phyloP scores from a whole-genome alignment of 2,888 invertebrate genomes.

The Osedax frankpressi region DNA sequence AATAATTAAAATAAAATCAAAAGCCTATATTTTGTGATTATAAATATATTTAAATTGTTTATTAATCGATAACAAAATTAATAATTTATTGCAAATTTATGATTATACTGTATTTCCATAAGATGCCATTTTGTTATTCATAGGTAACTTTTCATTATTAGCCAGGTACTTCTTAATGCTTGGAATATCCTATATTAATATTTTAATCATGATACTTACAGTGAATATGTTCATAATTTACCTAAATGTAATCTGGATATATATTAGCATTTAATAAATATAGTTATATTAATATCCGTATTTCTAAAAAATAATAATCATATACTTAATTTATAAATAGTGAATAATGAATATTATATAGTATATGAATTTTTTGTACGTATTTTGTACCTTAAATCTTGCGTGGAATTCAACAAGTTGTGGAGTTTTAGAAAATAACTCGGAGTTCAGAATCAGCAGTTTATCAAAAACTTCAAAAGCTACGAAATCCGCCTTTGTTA shows the following conservation, averaged over 20 bases:
- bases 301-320: neutral
- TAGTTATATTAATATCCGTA: neutral
- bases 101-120: neutral
- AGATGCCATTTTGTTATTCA: neutral
- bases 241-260: neutral
- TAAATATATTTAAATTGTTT: too few species aligned
- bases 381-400: neutral
- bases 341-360: neutral
- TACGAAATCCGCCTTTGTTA: neutral
- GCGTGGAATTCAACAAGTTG: neutral
- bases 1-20: too few species aligned
- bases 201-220: too few species aligned
- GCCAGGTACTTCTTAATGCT: neutral
- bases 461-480: neutral
- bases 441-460: neutral
- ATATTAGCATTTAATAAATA: neutral
- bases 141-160: neutral
- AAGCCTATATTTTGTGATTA: too few species aligned
- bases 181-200: neutral
- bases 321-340: neutral
- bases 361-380: neutral
- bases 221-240: too few species aligned
- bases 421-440: neutral
- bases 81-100: too few species aligned
- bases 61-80: too few species aligned